phyloP scores from a whole-genome alignment of 2,888 invertebrate species.

The Acrocyrtus sp. region DNA sequence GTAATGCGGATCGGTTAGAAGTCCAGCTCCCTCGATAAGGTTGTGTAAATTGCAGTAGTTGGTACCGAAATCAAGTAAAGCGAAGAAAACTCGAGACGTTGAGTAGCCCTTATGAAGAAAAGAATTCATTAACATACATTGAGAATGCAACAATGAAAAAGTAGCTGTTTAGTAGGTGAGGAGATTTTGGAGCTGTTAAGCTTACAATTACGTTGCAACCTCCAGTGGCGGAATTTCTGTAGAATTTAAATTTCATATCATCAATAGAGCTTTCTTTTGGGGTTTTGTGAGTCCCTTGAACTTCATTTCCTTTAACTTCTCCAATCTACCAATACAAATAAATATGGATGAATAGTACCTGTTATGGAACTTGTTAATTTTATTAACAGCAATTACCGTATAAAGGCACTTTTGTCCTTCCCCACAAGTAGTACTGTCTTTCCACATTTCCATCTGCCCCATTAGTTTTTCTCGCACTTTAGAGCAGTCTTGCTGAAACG shows the following conservation, averaged over 20 bases:
- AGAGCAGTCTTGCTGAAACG: constrained; percentile 59
- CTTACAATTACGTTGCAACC: constrained; percentile 64
- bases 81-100: constrained; percentile 63
- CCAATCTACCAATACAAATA: constrained; percentile 22
- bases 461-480: constrained; percentile 57
- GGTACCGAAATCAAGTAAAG: constrained; percentile 64
- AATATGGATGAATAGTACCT: too few species aligned
- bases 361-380: not conserved
- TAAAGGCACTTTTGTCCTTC: constrained; percentile 64
- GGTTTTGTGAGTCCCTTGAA: constrained; percentile 63
- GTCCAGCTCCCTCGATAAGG: constrained; percentile 63
- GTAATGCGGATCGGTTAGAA: constrained; percentile 62
- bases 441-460: constrained; percentile 63
- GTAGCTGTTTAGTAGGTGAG: not conserved
- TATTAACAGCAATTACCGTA: constrained; percentile 48
- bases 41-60: constrained; percentile 65
- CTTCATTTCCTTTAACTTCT: constrained; percentile 43
- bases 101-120: constrained; percentile 63
- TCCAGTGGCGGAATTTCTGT: constrained; percentile 50
- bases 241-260: constrained; percentile 64
- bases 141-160: not conserved
- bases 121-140: constrained; percentile 2
- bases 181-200: not conserved
- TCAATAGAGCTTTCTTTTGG: constrained; percentile 63
- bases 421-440: constrained; percentile 60